Evolutionary conservation across 2,113 vertebrate species (phyloP).

Genomic region (Petrocephalus zakoni): DNA sequence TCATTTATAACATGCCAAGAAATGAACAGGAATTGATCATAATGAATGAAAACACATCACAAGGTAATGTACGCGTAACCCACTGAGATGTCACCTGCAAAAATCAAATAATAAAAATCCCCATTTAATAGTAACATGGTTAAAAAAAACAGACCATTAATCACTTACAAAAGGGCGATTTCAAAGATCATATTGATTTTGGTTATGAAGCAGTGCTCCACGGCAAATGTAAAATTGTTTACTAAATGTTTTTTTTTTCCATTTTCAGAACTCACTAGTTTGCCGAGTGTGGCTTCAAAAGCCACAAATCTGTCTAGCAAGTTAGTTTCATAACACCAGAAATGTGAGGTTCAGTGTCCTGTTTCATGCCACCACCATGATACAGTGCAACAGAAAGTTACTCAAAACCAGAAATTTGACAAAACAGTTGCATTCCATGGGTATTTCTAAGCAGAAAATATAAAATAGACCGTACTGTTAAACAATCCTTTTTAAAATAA

Average conservation of each 20-base stretch:
- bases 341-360: not conserved
- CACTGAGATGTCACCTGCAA: not conserved
- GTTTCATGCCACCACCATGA: not conserved
- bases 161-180: not conserved
- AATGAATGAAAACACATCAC: not conserved
- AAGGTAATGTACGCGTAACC: not conserved
- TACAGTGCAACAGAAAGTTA: not conserved
- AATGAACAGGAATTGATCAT: not conserved
- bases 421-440: not conserved
- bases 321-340: not conserved
- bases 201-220: not conserved
- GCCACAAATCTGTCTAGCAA: not conserved
- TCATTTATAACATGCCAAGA: not conserved
- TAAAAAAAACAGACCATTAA: not conserved
- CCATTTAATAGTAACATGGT: not conserved
- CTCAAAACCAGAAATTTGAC: not conserved
- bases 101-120: not conserved
- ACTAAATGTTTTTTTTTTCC: not conserved
- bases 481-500: not conserved
- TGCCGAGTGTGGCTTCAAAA: not conserved
- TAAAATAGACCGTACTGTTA: not conserved
- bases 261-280: not conserved
- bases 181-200: not conserved
- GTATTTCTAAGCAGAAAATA: not conserved
- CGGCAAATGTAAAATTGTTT: not conserved